Evolutionary conservation across 2,797 vertebrate species (phyloP), one percentile per base, ranked within the genome.

Genomic region (Danio tinwini): DNA sequence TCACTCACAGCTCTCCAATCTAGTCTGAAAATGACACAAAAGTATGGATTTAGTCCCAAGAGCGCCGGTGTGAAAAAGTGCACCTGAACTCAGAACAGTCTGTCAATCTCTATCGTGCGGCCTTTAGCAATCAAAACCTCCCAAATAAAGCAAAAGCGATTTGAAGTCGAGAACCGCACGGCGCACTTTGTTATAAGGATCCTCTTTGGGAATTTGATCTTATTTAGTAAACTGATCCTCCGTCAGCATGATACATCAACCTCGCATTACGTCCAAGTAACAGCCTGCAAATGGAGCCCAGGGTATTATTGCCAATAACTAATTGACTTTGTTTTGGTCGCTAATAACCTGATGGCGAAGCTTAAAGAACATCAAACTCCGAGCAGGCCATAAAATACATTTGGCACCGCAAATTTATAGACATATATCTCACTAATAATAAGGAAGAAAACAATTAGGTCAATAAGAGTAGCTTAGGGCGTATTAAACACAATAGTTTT

Each of bases 1-100:
- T 74, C 78, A 63, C 72, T 72, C 80, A 59, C 10, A 71, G 74
- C 75, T 78, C 83, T 70, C 82, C 77, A 86, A 47, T 84, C 86
- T 61, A 64, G 50, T 56, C 17, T 47, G 7, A 63, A 73, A 42
- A 37, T 39, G 13, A 6, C 11, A 42, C 21, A 73, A 19, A 71
- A 29, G 29, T 29, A 53, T 42, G 7, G 21, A 62, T 76, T 62
- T 12, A 80, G 21, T 63, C 29, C 44, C 59, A 3, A 5, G 50
- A 52, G 74, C 39, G 55, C 49, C n/a, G 6, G 42, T 82, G 76
- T 79, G 76, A 61, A 64, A 58, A 68, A 39, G 45, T 5, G 65
- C 64, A 55, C 63, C 42, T 79, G 3, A 79, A 47, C 63, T 63
- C 6, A 64, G 16, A 63, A 13, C 50, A 14, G 6, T 76, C 68